phyloP scores from a whole-genome alignment of 2,113 vertebrate genomes.

The Seriola quinqueradiata region DNA sequence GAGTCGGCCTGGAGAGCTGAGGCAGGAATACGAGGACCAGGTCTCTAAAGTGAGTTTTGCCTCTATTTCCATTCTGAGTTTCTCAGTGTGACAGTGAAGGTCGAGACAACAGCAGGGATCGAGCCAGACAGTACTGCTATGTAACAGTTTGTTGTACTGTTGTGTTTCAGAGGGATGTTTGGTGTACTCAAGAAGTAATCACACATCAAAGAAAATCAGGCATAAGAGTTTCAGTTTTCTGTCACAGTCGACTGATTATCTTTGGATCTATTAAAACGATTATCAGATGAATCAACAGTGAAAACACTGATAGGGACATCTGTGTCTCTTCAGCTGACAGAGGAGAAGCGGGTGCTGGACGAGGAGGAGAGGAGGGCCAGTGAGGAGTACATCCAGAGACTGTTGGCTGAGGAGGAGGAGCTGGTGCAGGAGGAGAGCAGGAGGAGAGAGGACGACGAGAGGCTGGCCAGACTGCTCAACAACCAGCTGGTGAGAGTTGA shows the following conservation, averaged over 20 bases:
- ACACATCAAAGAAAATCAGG: too few relatives aligned
- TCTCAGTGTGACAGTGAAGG: too few relatives aligned
- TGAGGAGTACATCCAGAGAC: constrained; percentile 89
- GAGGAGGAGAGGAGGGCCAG: constrained; percentile 91
- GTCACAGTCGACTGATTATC: too few relatives aligned
- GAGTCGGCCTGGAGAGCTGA: constrained; percentile 81
- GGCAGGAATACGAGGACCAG: constrained; percentile 84
- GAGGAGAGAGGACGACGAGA: constrained; percentile 87
- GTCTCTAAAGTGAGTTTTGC: constrained; percentile 74
- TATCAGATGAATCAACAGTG: too few relatives aligned
- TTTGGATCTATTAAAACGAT: too few relatives aligned
- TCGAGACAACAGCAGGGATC: too few relatives aligned
- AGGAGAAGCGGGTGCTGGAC: constrained; percentile 87
- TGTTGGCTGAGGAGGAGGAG: constrained; percentile 89
- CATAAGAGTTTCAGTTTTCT: too few relatives aligned
- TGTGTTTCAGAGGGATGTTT: too few relatives aligned
- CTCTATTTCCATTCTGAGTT: background rate
- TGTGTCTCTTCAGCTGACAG: constrained; percentile 82
- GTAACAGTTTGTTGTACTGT: too few relatives aligned
- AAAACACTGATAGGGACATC: too few relatives aligned
- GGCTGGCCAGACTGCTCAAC: constrained; percentile 88
- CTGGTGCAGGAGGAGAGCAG: constrained; percentile 80
- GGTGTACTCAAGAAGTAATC: too few relatives aligned
- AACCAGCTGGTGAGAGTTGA: constrained; percentile 83
- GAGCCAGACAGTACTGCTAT: too few relatives aligned